Percentiles rank a stretch among this genome's conserved stretches.
phyloP scores from a whole-genome alignment of 2,888 invertebrate species.

The Therioaphis trifolii region DNA sequence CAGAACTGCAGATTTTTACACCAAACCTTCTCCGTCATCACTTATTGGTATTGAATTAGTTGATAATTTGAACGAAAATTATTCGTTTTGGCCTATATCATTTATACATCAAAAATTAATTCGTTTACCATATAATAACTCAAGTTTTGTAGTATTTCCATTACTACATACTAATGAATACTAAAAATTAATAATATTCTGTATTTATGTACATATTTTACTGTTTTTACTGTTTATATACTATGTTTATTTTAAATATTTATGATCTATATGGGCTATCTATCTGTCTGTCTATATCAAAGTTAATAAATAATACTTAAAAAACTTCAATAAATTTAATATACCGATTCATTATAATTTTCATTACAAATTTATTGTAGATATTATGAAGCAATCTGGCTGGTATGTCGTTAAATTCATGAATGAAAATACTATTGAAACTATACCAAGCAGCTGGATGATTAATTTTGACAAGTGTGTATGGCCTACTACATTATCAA shows the following conservation, averaged over 20 bases:
- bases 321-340: too few relatives aligned
- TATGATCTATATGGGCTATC: background rate
- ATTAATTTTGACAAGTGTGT: background rate
- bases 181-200: background rate
- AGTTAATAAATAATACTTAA: too few relatives aligned
- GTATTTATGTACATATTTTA: background rate
- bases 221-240: background rate
- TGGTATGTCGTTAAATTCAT: background rate
- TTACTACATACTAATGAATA: constrained; percentile 6
- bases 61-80: background rate
- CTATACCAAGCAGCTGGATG: background rate
- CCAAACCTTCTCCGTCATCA: background rate
- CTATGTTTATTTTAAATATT: background rate
- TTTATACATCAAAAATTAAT: constrained; percentile 7
- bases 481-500: background rate
- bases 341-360: background rate
- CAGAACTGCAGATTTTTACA: background rate
- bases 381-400: background rate
- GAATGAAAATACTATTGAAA: background rate
- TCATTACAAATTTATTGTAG: background rate
- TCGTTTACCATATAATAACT: background rate
- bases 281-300: too few relatives aligned
- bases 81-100: constrained; percentile 5
- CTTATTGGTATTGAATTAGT: background rate
- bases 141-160: constrained; percentile 11